A percentile compares a stretch with the other conserved stretches of the same genome.
These are phyloP conservation scores for Morpho achilles DNA, from an alignment of 2,888 invertebrate genomes.

Conservation along the genomic window DNA sequence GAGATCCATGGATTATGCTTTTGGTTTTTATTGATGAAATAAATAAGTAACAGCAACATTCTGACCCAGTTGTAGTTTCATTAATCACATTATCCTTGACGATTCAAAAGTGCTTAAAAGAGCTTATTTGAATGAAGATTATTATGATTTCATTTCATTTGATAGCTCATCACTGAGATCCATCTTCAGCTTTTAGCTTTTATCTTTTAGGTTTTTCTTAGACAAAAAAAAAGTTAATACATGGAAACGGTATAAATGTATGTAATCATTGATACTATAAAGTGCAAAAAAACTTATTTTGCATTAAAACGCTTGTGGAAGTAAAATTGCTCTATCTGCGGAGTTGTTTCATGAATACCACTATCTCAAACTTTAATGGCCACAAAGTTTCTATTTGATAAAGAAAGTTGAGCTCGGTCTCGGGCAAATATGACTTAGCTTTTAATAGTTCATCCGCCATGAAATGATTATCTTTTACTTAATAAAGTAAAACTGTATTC, in stretches of 20 bases:
- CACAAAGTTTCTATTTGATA: conserved; percentile 48
- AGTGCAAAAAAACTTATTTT: conserved; percentile 29
- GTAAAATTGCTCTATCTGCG: conserved; percentile 33
- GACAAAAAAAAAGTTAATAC: conserved; percentile 10
- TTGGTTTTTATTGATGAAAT: too few species aligned
- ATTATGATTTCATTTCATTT: too few species aligned
- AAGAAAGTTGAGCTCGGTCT: conserved; percentile 41
- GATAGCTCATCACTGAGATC: too few species aligned
- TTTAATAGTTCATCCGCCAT: conserved; percentile 31
- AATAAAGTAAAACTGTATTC: too few species aligned
- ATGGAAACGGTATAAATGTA: background rate
- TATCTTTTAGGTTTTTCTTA: too few species aligned
- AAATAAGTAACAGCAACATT: too few species aligned
- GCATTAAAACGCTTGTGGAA: conserved; percentile 29
- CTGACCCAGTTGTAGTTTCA: too few species aligned
- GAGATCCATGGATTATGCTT: too few species aligned
- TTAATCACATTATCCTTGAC: too few species aligned
- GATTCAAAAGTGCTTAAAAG: too few species aligned
- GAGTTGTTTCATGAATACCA: conserved; percentile 39
- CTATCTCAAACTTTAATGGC: conserved; percentile 41
- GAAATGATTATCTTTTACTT: conserved; percentile 27
- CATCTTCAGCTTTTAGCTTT: too few species aligned
- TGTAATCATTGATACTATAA: conserved; percentile 29
- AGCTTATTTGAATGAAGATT: too few species aligned
- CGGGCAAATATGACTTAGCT: conserved; percentile 30